These are phyloP conservation scores for Dendronephthya gigantea DNA, from an alignment of 64 coral and sea anemone genomes.

Conservation along the genomic window DNA sequence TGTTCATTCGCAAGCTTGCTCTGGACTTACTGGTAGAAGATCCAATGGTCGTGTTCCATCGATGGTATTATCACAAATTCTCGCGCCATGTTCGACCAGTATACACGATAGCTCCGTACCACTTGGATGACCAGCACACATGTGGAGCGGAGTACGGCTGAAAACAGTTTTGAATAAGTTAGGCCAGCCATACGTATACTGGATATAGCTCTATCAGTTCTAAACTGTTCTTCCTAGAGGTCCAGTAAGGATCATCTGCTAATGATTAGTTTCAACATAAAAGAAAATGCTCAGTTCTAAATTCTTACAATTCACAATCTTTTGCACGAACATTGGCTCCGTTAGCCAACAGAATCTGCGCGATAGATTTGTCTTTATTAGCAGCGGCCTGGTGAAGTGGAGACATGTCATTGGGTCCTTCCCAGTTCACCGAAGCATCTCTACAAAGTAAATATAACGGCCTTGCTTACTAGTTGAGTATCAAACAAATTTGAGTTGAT, in stretches of 20 bases:
- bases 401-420: conserved; percentile 85
- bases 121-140: conserved; percentile 68
- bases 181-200: too few relatives aligned
- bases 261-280: too few relatives aligned
- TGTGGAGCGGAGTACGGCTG: conserved; percentile 81
- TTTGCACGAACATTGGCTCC: conserved; percentile 81
- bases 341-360: conserved; percentile 65
- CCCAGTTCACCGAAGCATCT: conserved; percentile 90
- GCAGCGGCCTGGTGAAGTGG: conserved; percentile 70
- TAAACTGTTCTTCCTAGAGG: too few relatives aligned
- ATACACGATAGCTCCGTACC: conserved; percentile 82
- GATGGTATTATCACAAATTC: conserved; percentile 83
- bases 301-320: conserved; percentile 85
- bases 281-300: neutral
- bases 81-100: conserved; percentile 89
- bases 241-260: too few relatives aligned
- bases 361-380: conserved; percentile 57
- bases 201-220: too few relatives aligned
- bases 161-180: neutral
- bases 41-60: conserved; percentile 77
- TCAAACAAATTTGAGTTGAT: too few relatives aligned
- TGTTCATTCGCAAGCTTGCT: too few relatives aligned
- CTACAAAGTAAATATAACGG: conserved; percentile 28
- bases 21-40: conserved; percentile 60
- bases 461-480: too few relatives aligned